Evolutionary conservation across 2,797 vertebrate genomes (phyloP), one percentile per base, ranked within the genome.

Genomic region (Menidia menidia): DNA sequence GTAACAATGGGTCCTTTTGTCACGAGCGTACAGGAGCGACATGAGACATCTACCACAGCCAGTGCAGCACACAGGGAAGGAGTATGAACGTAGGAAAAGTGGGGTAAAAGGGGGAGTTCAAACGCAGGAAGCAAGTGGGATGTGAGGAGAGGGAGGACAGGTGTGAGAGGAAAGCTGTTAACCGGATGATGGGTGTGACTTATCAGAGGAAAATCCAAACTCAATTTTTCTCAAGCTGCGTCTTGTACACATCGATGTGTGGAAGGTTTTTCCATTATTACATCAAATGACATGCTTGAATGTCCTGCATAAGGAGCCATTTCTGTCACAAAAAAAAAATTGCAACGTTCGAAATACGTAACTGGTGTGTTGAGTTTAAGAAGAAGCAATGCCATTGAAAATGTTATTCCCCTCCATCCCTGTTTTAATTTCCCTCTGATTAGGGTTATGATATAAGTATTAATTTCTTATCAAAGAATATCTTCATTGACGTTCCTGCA

Each of bases 1-100:
- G 52, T n/a, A 60, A 87, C 80, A 80, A 84, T 61, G 50, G 58
- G 48, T 56, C 44, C 62, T 62, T 77, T 81, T 84, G 78, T 84
- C 48, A 44, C 64, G 51, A 50, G 41, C 10, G 30, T 18, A 70
- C 51, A 54, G 47, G 48, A 39, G 72, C 79, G 63, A 73, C 42
- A 32, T 0, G 6, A 59, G 59, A 64, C 72, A 61, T 54, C 62
- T 13, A 16, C 43, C 33, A 63, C 64, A 76, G 79, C 54, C 81
- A 83, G 85, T 84, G 62, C 82, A 75, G 84, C 59, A 18, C 51
- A 30, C 25, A 45, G 69, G 4, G 1, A 52, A 39, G 65, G 68
- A 60, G 77, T 2, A 35, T 47, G 68, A 77, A 64, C 4, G 51
- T 25, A 68, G 73, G 72, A 72, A 83, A 84, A 80, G 48, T 10